These are phyloP conservation scores for Ammodytes marinus DNA, from an alignment of 2,113 vertebrate genomes.

Conservation along the genomic window DNA sequence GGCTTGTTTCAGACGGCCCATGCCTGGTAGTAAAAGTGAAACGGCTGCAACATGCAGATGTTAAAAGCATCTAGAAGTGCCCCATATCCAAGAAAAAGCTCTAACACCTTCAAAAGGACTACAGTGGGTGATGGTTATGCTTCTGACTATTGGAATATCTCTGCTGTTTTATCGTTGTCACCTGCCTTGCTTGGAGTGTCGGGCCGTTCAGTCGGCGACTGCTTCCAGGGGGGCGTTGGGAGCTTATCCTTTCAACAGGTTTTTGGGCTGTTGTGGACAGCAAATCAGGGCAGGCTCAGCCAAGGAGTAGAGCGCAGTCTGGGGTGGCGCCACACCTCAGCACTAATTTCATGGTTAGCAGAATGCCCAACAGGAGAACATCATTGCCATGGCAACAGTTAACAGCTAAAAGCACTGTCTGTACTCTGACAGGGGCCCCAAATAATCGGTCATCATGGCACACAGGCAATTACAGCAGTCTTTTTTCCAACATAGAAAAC, in stretches of 20 bases:
- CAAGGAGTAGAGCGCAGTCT: conserved; percentile 75
- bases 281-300: conserved; percentile 67
- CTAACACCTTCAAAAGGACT: conserved; percentile 67
- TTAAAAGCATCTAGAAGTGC: conserved; percentile 70
- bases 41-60: conserved; percentile 77
- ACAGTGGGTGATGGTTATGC: conserved; percentile 61
- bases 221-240: conserved; percentile 51
- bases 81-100: conserved; percentile 61
- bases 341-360: conserved; percentile 88
- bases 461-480: conserved; percentile 58
- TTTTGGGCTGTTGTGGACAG: conserved; percentile 59
- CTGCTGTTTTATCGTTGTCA: conserved; percentile 72
- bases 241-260: conserved; percentile 79
- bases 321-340: conserved; percentile 84
- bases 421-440: conserved; percentile 76
- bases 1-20: conserved; percentile 66
- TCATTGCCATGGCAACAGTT: conserved; percentile 83
- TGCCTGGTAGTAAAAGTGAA: conserved; percentile 75
- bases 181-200: conserved; percentile 51
- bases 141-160: conserved; percentile 57
- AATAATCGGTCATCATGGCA: conserved; percentile 73
- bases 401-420: conserved; percentile 79
- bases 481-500: conserved; percentile 49
- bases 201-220: conserved; percentile 31
- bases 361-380: conserved; percentile 80